Percentiles rank a stretch among this genome's conserved stretches.
Evolutionary conservation across 2,888 invertebrate species (phyloP).

Genomic region (Noctuana brunneofusca): DNA sequence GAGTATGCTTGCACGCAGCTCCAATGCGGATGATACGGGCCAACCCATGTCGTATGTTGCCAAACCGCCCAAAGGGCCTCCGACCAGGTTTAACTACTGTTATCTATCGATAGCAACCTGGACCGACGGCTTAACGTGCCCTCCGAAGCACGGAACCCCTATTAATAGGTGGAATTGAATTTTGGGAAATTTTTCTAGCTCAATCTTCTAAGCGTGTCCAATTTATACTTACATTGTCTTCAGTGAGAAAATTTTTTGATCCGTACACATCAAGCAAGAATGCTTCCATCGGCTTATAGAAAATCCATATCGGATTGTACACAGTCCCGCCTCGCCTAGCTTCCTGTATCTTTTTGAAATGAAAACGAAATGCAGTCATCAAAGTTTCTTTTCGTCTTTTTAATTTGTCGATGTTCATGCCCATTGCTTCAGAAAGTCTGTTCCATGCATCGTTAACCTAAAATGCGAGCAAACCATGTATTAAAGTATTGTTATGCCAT

Average conservation of each 20-base stretch:
- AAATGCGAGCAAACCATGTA: background rate
- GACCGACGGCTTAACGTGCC: too few relatives aligned
- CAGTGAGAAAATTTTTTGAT: conserved; percentile 23
- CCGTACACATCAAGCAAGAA: conserved; percentile 29
- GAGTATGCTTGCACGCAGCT: too few relatives aligned
- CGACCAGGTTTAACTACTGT: too few relatives aligned
- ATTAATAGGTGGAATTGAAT: too few relatives aligned
- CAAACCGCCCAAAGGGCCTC: too few relatives aligned
- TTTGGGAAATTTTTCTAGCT: too few relatives aligned
- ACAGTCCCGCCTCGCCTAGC: conserved; percentile 9
- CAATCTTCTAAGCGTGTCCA: too few relatives aligned
- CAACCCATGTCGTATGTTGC: too few relatives aligned
- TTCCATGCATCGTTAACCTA: conserved; percentile 31
- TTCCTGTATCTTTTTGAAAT: conserved; percentile 27
- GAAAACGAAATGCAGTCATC: conserved; percentile 29
- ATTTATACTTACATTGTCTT: conserved; percentile 27
- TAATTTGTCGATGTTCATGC: conserved; percentile 30
- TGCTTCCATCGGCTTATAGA: conserved; percentile 30
- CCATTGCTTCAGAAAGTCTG: conserved; percentile 23
- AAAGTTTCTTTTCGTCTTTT: conserved; percentile 31
- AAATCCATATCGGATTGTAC: conserved; percentile 28
- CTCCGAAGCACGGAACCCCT: too few relatives aligned
- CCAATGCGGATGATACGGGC: too few relatives aligned
- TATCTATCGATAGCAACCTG: too few relatives aligned
- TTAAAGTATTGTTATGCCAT: background rate